Percentiles rank a stretch among this genome's conserved stretches.
These are phyloP conservation scores for Thereva nobilitata DNA, from an alignment of 2,888 invertebrate genomes.

Conservation along the genomic window DNA sequence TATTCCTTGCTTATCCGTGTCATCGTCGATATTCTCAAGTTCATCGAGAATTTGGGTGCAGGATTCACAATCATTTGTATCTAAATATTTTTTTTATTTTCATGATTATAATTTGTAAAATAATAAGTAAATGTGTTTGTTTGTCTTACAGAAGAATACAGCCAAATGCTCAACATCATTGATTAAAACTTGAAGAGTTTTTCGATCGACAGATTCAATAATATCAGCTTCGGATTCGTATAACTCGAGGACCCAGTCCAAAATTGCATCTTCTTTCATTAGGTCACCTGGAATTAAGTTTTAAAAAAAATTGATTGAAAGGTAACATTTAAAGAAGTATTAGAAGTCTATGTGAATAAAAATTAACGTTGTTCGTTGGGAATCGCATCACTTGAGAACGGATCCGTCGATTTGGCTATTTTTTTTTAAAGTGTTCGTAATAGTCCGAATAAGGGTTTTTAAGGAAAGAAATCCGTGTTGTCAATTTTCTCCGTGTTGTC, in stretches of 20 bases:
- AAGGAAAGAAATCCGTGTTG: too few relatives aligned
- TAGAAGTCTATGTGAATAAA: too few relatives aligned
- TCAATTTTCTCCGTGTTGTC: too few relatives aligned
- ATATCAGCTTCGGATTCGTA: slow-evolving; percentile 84
- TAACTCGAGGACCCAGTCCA: slow-evolving; percentile 86
- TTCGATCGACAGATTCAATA: slow-evolving; percentile 88
- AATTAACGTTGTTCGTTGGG: too few relatives aligned
- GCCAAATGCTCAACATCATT: slow-evolving; percentile 90
- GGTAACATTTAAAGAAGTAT: too few relatives aligned
- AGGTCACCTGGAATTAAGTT: slow-evolving; percentile 66
- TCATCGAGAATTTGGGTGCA: slow-evolving; percentile 85
- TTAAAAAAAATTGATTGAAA: neutral
- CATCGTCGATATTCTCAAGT: slow-evolving; percentile 89
- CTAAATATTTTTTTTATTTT: slow-evolving; percentile 55
- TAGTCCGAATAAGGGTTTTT: too few relatives aligned
- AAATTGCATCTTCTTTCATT: slow-evolving; percentile 87
- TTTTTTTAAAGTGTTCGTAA: too few relatives aligned
- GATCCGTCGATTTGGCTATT: too few relatives aligned
- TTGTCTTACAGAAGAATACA: slow-evolving; percentile 83
- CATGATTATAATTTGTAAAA: slow-evolving; percentile 4
- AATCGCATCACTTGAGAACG: too few relatives aligned
- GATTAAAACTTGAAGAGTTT: slow-evolving; percentile 85
- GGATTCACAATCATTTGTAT: slow-evolving; percentile 83
- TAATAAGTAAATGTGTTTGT: neutral
- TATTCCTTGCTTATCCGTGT: slow-evolving; percentile 89